These are phyloP conservation scores for Chelonus insularis DNA, from an alignment of 1,140 invertebrate species.

Conservation along the genomic window DNA sequence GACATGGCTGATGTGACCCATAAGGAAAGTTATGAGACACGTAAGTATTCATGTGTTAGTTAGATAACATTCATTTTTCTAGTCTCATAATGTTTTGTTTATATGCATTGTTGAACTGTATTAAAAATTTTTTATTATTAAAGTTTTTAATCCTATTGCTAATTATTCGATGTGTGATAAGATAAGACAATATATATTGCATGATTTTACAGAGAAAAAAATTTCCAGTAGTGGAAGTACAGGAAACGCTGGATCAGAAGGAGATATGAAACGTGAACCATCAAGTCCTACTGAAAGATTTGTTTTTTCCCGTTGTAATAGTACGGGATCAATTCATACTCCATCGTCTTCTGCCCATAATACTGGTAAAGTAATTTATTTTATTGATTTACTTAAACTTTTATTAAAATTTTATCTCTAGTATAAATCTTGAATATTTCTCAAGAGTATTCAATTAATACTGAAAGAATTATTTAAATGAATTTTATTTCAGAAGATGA, in stretches of 20 bases:
- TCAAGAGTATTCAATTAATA: background rate
- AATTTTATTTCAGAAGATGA: conserved; percentile 87
- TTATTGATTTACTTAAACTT: no score
- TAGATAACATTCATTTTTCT: background rate
- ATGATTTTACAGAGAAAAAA: conserved; percentile 42
- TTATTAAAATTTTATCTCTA: no score
- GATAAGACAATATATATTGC: no score
- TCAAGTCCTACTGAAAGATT: conserved; percentile 68
- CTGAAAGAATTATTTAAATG: no score
- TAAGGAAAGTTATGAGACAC: background rate
- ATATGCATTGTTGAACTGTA: background rate
- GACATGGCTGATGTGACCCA: background rate
- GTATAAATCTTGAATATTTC: no score
- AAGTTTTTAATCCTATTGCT: no score
- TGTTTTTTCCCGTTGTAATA: conserved; percentile 79
- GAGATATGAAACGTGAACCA: conserved; percentile 66
- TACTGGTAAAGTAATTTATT: conserved; percentile 69
- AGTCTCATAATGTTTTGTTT: background rate
- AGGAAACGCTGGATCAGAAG: conserved; percentile 37
- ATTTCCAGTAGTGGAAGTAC: conserved; percentile 12
- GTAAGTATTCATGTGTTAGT: conserved; percentile 1
- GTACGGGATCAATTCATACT: conserved; percentile 80
- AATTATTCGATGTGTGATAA: no score
- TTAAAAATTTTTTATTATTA: background rate
- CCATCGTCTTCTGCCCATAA: conserved; percentile 85